Base-by-base conservation (phyloP, 1,140 invertebrate genomes). In the Marisa cornuarietis region DNA sequence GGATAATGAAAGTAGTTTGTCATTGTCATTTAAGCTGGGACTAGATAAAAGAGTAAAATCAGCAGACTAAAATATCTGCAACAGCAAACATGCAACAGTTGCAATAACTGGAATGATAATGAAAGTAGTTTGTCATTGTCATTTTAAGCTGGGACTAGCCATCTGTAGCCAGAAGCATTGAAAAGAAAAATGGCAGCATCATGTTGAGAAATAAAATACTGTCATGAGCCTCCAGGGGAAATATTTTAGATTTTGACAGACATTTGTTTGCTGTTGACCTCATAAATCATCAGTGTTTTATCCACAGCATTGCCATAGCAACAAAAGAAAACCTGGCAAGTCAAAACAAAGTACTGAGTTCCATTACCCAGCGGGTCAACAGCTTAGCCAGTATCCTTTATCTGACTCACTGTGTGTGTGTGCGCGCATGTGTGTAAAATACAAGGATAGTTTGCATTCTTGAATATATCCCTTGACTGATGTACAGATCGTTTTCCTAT, bases 261-360 rank as follows among this genome's bases (percentile, higher is more conserved):
- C 54, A 58, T 58, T 42, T 62, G 18, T 73, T 26, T 52, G 20
- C 31, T 68, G 22, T 11, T 18, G 22, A 68, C 65, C 65, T 22
- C 22, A n/a, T 10, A 24, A 24, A 13, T 58, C 20, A 80, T 66
- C 61, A 75, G 52, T 71, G n/a, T 71, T 81, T 77, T 73, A 66
- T 81, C 89, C 87, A 75, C 85, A 92, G 95, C 86, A 98, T 99
- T 91, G 97, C 97, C 26, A 95, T 99, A 90, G 96, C 98, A 87
- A 98, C 97, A 1, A 94, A 96, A 86, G 97, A 99, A 83, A 95
- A 98, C 91, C 91, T 99, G 66, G 93, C 95, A 65, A 94, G 94
- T 16, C 98, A 99, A 90, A 93, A 96, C 62, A 95, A 95, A 78
- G 93, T 95, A 11, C 96, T 99, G 84, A 97, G 97, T 89, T 93